Evolutionary conservation across 2,113 vertebrate species (phyloP).

Genomic region (Megaceryle torquata): DNA sequence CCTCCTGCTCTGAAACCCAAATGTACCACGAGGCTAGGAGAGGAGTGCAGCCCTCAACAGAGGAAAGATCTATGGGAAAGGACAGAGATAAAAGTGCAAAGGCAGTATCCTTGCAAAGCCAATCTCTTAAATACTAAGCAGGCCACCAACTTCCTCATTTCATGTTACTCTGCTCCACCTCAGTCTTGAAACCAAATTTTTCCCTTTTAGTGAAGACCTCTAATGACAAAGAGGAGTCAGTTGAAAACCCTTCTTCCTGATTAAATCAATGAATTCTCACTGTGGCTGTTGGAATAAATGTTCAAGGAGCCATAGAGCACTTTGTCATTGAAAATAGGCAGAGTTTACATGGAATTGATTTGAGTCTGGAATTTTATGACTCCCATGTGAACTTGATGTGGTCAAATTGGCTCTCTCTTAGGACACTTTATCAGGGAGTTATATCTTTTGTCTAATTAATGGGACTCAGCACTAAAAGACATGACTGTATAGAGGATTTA

Average conservation of each 20-base stretch:
- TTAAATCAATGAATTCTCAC: conserved; percentile 49
- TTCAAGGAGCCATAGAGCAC: conserved; percentile 4
- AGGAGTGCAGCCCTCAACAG: neutral
- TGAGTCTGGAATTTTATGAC: conserved; percentile 29
- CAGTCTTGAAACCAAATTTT: neutral
- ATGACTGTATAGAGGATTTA: neutral
- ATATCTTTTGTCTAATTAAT: conserved; percentile 45
- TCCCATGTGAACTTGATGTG: neutral
- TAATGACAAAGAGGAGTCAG: neutral
- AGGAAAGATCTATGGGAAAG: neutral
- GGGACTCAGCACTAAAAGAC: neutral
- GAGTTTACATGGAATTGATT: conserved; percentile 48
- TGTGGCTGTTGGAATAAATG: conserved; percentile 42
- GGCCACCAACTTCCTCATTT: neutral
- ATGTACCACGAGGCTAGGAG: accelerated
- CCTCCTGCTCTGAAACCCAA: neutral
- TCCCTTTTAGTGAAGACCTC: neutral
- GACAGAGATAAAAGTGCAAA: neutral
- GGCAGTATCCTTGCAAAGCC: neutral
- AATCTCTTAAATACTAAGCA: neutral
- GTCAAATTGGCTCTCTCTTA: conserved; percentile 28
- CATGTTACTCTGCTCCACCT: neutral
- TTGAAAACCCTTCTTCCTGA: neutral
- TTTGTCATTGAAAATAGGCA: conserved; percentile 29
- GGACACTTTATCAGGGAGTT: conserved; percentile 20